Base-by-base conservation (phyloP, 2,797 vertebrate genomes). In the Arrhamphus sclerolepis region DNA sequence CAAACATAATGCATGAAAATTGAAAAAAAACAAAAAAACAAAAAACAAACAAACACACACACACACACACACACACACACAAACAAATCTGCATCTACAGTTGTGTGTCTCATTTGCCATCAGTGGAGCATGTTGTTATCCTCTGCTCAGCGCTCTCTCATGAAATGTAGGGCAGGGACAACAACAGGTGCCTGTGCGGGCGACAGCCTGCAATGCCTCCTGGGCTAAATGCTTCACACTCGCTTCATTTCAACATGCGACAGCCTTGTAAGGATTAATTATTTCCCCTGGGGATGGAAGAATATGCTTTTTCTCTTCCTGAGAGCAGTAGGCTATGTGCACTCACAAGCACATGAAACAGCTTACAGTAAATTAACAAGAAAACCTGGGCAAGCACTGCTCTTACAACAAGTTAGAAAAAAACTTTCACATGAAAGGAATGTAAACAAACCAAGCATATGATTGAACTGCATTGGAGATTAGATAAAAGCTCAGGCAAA, bases 251-350 rank as follows among this genome's bases (percentile, higher is more conserved):
- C 85, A 78, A 92, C 91, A 91, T 89, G 87, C 83, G 87, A 91
- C 89, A 90, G 88, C 90, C 89, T 90, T 92, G 89, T 88, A 89
- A 89, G 85, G 89, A 90, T 92, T 92, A 92, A 93, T 93, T 92
- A 92, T 92, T 92, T 90, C 91, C 91, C 91, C 81, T 56, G 90
- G 81, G 88, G 89, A 88, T 81, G 76, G 81, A 84, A 80, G 81
- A 85, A 87, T 86, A 85, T 88, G 80, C 72, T 82, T 85, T 83
- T 87, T 83, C 74, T 73, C 77, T 84, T 82, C 80, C 80, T 81
- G 72, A 82, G 83, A 80, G 81, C 81, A 78, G 80, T 77, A 82
- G 77, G 80, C 77, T 75, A 78, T 71, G 76, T 67, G 78, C 82
- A 66, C 79, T 81, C 85, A 64, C 72, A 66, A 70, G 79, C 75